Evolutionary conservation across 2,888 invertebrate genomes (phyloP).

Genomic region (Ferrisia virgata): DNA sequence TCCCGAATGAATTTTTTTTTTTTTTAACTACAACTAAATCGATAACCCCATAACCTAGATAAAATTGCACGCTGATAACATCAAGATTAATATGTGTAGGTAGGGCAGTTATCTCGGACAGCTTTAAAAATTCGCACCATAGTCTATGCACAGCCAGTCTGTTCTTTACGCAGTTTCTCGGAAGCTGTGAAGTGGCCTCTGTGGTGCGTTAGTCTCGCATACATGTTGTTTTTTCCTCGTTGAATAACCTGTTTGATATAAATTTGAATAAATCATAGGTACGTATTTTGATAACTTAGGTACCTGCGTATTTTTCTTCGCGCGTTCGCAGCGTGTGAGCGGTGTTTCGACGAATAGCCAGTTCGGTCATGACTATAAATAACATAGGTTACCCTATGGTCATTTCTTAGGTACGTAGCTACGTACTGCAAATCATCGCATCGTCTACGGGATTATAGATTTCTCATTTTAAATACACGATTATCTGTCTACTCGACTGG

Average conservation of each 20-base stretch:
- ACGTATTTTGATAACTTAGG: not conserved
- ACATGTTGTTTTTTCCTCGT: not conserved
- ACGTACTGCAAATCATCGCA: not conserved
- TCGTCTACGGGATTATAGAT: not conserved
- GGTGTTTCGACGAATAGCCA: not conserved
- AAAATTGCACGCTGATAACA: too few relatives aligned
- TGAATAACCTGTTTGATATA: not conserved
- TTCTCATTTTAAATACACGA: not conserved
- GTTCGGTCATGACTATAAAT: not conserved
- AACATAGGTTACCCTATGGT: not conserved
- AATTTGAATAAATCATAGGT: not conserved
- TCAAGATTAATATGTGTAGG: too few relatives aligned
- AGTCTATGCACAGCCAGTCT: too few relatives aligned
- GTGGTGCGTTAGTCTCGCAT: not conserved
- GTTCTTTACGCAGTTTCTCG: too few relatives aligned
- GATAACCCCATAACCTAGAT: too few relatives aligned
- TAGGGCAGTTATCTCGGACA: too few relatives aligned
- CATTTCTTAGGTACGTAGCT: too few relatives aligned
- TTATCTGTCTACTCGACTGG: not conserved
- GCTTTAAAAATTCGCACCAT: too few relatives aligned
- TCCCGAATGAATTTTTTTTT: too few relatives aligned
- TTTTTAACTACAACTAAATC: too few relatives aligned
- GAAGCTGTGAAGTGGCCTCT: not conserved
- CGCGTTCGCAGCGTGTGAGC: not conserved
- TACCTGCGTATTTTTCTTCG: not conserved